A percentile compares a stretch with the other conserved stretches of the same genome.
phyloP scores from a whole-genome alignment of 2,113 vertebrate species.

The Eretmochelys imbricata region DNA sequence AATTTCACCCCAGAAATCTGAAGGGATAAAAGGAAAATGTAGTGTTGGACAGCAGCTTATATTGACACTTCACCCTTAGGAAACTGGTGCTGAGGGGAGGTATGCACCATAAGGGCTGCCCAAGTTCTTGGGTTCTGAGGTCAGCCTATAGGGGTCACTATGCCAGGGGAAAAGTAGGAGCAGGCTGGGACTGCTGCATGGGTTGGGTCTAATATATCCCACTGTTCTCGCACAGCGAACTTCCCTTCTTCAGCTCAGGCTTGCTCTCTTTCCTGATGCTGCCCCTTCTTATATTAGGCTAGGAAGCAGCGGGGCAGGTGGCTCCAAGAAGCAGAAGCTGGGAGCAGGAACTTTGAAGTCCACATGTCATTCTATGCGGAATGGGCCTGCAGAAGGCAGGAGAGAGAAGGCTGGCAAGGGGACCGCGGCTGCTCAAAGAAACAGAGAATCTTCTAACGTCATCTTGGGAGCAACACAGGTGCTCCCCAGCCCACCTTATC shows the following conservation, averaged over 20 bases:
- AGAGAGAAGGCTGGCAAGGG: not conserved
- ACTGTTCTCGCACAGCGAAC: not conserved
- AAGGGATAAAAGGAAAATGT: not conserved
- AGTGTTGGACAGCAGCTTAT: not conserved
- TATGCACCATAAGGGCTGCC: not conserved
- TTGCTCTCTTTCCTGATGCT: not conserved
- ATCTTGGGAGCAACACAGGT: not conserved
- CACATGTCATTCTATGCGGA: not conserved
- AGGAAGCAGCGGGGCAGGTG: not conserved
- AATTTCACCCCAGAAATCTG: not conserved
- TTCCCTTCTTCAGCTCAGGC: not conserved
- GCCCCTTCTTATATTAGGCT: not conserved
- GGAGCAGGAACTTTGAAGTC: not conserved
- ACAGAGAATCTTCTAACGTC: not conserved
- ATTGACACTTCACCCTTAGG: not conserved
- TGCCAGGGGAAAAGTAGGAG: not conserved
- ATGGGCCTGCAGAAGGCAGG: not conserved
- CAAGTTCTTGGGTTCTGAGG: not conserved
- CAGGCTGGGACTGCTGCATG: not conserved
- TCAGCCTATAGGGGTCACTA: not conserved
- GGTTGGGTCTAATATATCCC: not conserved
- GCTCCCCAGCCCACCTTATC: not conserved
- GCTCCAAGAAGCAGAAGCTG: not conserved
- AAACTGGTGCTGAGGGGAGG: not conserved
- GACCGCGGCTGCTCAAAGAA: too few relatives aligned